Base-by-base conservation (phyloP, 2,113 vertebrate species). In the Cinclus mexicanus region DNA sequence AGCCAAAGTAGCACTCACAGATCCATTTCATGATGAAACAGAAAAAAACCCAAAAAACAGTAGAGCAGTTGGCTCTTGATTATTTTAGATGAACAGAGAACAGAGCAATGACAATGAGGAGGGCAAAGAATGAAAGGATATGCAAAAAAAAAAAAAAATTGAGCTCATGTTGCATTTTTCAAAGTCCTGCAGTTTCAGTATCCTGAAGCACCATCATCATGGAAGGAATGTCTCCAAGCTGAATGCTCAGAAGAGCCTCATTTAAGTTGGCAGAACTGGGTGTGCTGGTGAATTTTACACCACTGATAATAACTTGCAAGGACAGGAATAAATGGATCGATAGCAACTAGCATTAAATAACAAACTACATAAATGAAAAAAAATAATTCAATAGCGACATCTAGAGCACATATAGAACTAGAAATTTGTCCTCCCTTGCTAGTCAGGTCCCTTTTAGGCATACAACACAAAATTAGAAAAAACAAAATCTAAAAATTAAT, bases 341-440 rank as follows among this genome's bases (percentile, higher is more conserved):
- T 10, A 55, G 39, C 37, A 71, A 41, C 28, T 14, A 82, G 44
- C 63, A 41, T 6, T 52, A 63, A 59, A 57, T 88, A 59, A 50
- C n/a, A 56, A 89, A 56, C 59, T 21, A 16, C 31, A 59, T 6
- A 68, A 46, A 61, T 26, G 23, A 57, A 87, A 60, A 52, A 87
- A 61, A 31, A 37, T 37, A 81, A 92, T 74, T 81, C 82, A 96
- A 88, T 47, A 94, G 91, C 93, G 97, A 95, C 97, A 97, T 77
- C 97, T 97, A 92, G 60, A 89, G 98, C 68, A 19, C 20, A n/a
- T 68, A 47, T 6, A 24, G 29, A 77, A 57, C 24, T 52, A 83
- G 46, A 67, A 56, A 33, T 63, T 56, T 53, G 13, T 76, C 20
- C 16, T 56, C 16, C 10, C 10, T 26, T n/a, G 26, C 23, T 67